Base-by-base conservation (phyloP, 1,140 invertebrate species). In the Druon quercuslanigerum region DNA sequence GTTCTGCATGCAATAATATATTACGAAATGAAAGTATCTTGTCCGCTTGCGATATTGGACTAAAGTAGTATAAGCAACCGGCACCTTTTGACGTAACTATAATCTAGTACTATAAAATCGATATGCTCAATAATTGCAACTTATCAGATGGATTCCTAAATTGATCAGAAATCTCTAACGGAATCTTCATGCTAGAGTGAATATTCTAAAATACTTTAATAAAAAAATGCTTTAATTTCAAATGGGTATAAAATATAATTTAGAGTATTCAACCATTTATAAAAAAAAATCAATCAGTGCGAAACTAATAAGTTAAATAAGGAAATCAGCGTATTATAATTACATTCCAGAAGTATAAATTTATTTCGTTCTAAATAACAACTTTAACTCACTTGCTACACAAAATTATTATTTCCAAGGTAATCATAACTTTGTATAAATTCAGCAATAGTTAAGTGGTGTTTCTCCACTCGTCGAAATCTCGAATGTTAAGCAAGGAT, bases 1-100 rank as follows among this genome's bases (percentile, higher is more conserved):
- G 25, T 66, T 33, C 33, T 14, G 25, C 40, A 66, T 33, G 60
- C 60, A 66, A 66, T 40, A 46, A 14, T 40, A 14, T 40, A 66
- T 66, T 66, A 66, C 33, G 40, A 66, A 66, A 66, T 8, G 60
- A 66, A 66, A 66, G 60, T 66, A 66, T 66, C 25, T 40, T 40
- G 57, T 66, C 33, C 60, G 60, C 60, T 66, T 66, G 60, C 60
- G 20, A 66, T 66, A 66, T 66, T 66, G 33, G 60, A 66, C 25
- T 14, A 8, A 46, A 46, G 40, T 66, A 66, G 33, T 40, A 66
- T 66, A 25, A 66, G 16, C 25, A 13, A 66, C 57, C 25, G 25
- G 25, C 20, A 66, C 13, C 13, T 66, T 33, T 66, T 66, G 57
- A 66, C 60, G 60, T 33, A 66, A 66, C 25, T 25, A 25, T 25